phyloP scores from a whole-genome alignment of 53 echinoderm and acorn worm genomes.

The Henricia sp. region DNA sequence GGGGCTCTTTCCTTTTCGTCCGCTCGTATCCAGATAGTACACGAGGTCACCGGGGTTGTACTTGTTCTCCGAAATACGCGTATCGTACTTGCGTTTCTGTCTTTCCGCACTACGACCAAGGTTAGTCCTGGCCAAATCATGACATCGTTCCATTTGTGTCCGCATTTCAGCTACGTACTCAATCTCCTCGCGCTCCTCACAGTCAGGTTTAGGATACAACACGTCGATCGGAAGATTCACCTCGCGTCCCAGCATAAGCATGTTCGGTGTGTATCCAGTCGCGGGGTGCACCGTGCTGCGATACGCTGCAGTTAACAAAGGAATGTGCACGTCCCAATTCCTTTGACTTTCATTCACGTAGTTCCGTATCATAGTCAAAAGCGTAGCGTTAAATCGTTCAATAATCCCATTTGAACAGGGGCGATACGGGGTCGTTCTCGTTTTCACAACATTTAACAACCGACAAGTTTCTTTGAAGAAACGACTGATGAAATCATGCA shows the following conservation, averaged over 20 bases:
- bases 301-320: conserved; percentile 66
- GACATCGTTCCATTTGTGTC: conserved; percentile 4
- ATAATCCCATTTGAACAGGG: conserved; percentile 66
- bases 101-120: not conserved
- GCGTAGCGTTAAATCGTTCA: conserved; percentile 68
- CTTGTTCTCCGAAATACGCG: conserved; percentile 5
- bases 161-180: conserved; percentile 36
- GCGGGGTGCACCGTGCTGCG: conserved; percentile 27
- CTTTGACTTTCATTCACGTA: conserved; percentile 60
- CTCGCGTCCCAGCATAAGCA: conserved; percentile 73
- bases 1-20: conserved; percentile 53
- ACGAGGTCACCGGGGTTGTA: conserved; percentile 59
- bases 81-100: conserved; percentile 64
- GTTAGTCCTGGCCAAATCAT: conserved; percentile 52
- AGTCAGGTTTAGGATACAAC: not conserved
- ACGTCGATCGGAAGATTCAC: conserved; percentile 53
- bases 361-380: conserved; percentile 44
- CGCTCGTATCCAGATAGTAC: conserved; percentile 53
- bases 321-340: conserved; percentile 73
- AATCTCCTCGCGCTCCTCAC: not conserved
- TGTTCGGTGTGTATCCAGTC: conserved; percentile 67
- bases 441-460: conserved; percentile 57
- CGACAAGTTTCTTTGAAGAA: conserved; percentile 65
- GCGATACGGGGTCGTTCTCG: conserved; percentile 24
- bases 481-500: conserved; percentile 63